These are phyloP conservation scores for Chromobotia macracanthus DNA, from an alignment of 2,797 vertebrate genomes.

Conservation along the genomic window DNA sequence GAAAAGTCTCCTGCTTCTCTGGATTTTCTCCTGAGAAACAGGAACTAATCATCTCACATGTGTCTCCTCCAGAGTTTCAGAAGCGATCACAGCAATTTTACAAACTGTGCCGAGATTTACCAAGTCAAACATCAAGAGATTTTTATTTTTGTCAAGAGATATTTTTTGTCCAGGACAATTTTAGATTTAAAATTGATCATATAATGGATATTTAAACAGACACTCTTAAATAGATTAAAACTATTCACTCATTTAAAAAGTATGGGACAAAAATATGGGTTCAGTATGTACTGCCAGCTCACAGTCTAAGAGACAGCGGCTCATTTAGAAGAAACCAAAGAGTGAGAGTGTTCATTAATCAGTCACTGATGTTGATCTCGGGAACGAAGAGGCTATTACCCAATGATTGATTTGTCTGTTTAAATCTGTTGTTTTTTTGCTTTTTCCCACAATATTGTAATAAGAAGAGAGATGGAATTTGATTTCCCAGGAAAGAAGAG, in stretches of 20 bases:
- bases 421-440: too few relatives aligned
- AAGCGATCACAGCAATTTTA: too few relatives aligned
- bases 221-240: background rate
- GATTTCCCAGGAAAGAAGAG: slow-evolving; percentile 12
- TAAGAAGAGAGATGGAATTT: slow-evolving; percentile 37
- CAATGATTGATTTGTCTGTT: slow-evolving; percentile 54
- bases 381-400: slow-evolving; percentile 49
- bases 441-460: slow-evolving; percentile 41
- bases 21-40: too few relatives aligned
- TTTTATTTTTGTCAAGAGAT: too few relatives aligned
- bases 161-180: too few relatives aligned
- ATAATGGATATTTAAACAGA: background rate
- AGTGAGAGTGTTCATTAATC: slow-evolving; percentile 50
- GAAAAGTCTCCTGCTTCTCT: too few relatives aligned
- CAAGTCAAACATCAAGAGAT: too few relatives aligned
- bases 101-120: too few relatives aligned
- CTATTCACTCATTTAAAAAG: background rate
- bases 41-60: too few relatives aligned
- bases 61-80: too few relatives aligned
- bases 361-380: slow-evolving; percentile 47
- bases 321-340: slow-evolving; percentile 44
- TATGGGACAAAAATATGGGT: slow-evolving; percentile 1
- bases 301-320: slow-evolving; percentile 32
- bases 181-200: too few relatives aligned
- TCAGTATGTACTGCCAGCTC: slow-evolving; percentile 2